Conservation (phyloP, 2,113 vertebrate species). For the Poicephalus meyeri region DNA sequence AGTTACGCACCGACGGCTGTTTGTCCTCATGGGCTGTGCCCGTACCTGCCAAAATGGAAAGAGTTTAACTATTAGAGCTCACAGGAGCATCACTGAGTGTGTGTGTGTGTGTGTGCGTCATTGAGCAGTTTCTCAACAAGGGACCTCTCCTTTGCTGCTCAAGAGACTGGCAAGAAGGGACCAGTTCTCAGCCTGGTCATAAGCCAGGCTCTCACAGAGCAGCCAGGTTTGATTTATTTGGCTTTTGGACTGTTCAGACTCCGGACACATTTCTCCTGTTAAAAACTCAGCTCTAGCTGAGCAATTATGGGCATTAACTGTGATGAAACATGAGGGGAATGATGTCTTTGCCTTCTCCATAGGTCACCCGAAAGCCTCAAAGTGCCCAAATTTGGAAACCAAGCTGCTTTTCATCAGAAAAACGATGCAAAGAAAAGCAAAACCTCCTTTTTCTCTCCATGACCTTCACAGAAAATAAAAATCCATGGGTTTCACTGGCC, state of each 20-base stretch:
- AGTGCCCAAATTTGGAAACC: not conserved
- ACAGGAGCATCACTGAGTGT: no score
- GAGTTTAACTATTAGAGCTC: not conserved
- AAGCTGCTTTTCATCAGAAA: not conserved
- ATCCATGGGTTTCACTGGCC: not conserved
- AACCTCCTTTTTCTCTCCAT: not conserved
- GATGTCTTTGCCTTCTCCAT: not conserved
- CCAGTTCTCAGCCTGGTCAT: not conserved
- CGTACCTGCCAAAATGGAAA: slow-evolving; percentile 12
- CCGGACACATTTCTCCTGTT: not conserved
- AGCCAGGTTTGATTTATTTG: not conserved
- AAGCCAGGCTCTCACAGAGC: not conserved
- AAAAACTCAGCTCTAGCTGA: not conserved
- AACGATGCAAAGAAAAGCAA: not conserved
- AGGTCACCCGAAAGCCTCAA: not conserved
- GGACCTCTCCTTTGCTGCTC: not conserved
- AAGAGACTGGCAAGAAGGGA: fast-evolving
- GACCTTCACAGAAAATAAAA: not conserved
- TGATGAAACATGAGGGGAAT: not conserved
- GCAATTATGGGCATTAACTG: not conserved
- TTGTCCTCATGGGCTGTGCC: not conserved
- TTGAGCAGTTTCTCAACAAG: not conserved
- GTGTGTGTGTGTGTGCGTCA: not conserved
- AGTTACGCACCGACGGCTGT: not conserved
- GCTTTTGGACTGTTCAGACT: not conserved